Conservation (phyloP, 2,113 vertebrate species). For the Lipotes vexillifer region DNA sequence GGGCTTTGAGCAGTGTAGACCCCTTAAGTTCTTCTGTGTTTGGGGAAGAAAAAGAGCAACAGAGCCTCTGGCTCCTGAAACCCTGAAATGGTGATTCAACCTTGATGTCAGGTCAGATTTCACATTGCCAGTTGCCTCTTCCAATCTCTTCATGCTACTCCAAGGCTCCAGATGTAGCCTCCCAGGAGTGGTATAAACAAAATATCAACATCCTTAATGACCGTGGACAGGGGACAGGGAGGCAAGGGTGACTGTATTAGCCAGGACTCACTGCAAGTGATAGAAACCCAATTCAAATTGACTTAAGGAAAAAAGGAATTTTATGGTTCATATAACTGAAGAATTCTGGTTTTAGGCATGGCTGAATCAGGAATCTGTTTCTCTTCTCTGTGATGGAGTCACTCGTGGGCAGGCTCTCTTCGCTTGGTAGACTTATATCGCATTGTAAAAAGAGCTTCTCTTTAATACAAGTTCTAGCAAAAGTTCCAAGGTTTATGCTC, state of each 20-base stretch:
- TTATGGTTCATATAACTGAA: neutral
- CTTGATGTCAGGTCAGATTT: neutral
- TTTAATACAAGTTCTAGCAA: neutral
- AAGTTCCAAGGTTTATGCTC: neutral
- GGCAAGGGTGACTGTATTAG: neutral
- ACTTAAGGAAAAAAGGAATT: neutral
- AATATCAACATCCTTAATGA: neutral
- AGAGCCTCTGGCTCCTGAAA: neutral
- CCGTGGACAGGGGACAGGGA: neutral
- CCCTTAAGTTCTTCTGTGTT: neutral
- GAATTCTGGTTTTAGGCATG: neutral
- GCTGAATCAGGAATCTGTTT: neutral
- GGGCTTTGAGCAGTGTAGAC: neutral
- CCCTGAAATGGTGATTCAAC: neutral
- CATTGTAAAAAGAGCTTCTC: neutral
- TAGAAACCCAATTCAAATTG: neutral
- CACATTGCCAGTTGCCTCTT: neutral
- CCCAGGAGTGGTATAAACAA: neutral
- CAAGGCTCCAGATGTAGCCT: neutral
- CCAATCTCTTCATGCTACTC: neutral
- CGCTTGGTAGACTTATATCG: neutral
- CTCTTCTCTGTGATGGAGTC: neutral
- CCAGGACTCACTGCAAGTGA: neutral
- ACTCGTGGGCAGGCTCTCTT: neutral
- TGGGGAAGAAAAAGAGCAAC: neutral